Evolutionary conservation across 2,113 vertebrate genomes (phyloP).

Genomic region (Psilopsiagon aurifrons): DNA sequence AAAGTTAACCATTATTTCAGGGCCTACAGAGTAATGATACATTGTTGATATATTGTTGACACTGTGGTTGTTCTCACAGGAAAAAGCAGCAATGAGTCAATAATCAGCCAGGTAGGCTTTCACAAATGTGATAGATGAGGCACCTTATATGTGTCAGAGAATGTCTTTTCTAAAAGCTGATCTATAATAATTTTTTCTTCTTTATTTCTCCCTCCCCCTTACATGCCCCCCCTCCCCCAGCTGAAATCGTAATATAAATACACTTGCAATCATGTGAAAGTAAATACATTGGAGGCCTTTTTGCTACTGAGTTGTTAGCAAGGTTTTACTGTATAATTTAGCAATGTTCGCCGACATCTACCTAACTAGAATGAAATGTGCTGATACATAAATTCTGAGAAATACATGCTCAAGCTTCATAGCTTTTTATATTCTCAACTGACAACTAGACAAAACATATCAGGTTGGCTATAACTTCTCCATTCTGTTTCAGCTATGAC

Average conservation of each 20-base stretch:
- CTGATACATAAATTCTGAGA: not conserved
- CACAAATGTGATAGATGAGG: not conserved
- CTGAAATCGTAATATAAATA: not conserved
- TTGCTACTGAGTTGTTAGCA: not conserved
- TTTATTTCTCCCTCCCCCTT: not conserved
- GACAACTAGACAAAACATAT: not conserved
- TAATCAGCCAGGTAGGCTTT: not conserved
- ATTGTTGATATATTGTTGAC: not conserved
- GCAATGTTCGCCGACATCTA: not conserved
- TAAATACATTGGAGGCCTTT: not conserved
- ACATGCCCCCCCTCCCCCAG: accelerated
- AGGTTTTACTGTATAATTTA: not conserved
- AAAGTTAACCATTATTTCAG: not conserved
- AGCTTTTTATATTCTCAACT: not conserved
- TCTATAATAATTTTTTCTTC: not conserved
- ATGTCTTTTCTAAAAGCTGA: not conserved
- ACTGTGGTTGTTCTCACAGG: not conserved
- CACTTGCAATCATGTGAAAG: not conserved
- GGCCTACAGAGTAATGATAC: not conserved
- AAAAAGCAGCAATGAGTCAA: not conserved
- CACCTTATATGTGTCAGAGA: not conserved
- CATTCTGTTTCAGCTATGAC: not conserved
- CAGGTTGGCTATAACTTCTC: not conserved
- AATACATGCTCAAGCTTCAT: not conserved
- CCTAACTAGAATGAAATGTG: not conserved